These are phyloP conservation scores for Pontoporia blainvillei DNA, from an alignment of 2,113 vertebrate species.

Conservation along the genomic window DNA sequence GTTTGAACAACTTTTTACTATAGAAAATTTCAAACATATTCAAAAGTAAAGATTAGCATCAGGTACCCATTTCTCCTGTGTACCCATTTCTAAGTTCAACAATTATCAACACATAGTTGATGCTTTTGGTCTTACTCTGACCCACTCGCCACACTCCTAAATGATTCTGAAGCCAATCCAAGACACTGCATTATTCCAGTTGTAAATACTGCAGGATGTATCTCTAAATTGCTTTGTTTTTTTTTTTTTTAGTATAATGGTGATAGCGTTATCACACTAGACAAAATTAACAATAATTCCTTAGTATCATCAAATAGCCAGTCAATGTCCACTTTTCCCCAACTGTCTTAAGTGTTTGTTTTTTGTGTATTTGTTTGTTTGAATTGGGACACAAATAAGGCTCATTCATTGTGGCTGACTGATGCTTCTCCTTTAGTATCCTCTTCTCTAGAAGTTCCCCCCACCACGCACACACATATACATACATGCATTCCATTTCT, in stretches of 20 bases:
- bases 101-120: neutral
- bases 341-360: neutral
- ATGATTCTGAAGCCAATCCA: neutral
- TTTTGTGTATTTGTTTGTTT: neutral
- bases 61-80: neutral
- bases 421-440: neutral
- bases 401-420: neutral
- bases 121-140: neutral
- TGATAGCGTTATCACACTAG: neutral
- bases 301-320: neutral
- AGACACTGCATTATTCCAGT: neutral
- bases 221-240: neutral
- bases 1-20: neutral
- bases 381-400: neutral
- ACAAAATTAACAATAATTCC: neutral
- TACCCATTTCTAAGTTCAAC: neutral
- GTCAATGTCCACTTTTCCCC: neutral
- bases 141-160: neutral
- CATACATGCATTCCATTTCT: neutral
- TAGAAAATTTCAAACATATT: neutral
- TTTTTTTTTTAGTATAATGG: neutral
- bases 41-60: neutral
- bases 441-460: neutral
- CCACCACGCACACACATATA: neutral
- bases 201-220: neutral